Evolutionary conservation across 2,113 vertebrate species (phyloP).

Genomic region (Leptobrachium leishanense): DNA sequence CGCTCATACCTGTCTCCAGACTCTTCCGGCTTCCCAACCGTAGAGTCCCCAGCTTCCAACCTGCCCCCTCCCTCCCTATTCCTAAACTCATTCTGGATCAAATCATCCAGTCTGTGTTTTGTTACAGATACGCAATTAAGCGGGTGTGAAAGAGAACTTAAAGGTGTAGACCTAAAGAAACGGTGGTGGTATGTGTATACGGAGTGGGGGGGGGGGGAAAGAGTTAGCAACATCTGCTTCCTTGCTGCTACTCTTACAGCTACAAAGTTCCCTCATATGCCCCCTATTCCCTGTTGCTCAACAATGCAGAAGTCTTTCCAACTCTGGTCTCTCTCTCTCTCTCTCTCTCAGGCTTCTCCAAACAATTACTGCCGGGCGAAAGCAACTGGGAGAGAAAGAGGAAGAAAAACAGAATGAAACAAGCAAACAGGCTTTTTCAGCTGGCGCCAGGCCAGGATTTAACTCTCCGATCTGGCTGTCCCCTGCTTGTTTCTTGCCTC

Average conservation of each 20-base stretch:
- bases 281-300: constrained; percentile 49
- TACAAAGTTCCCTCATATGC: constrained; percentile 46
- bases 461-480: constrained; percentile 35
- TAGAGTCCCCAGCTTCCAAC: background rate
- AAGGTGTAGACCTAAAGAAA: constrained; percentile 29
- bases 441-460: constrained; percentile 25
- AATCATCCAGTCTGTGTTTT: constrained; percentile 37
- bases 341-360: constrained; percentile 42
- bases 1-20: background rate
- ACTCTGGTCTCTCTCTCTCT: constrained; percentile 40
- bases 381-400: constrained; percentile 48
- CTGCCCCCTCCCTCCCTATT: background rate
- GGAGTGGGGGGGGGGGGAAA: background rate
- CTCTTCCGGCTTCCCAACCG: background rate
- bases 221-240: constrained; percentile 43
- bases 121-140: constrained; percentile 26
- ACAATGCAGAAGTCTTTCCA: constrained; percentile 49
- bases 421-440: constrained; percentile 46
- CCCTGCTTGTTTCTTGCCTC: constrained; percentile 36
- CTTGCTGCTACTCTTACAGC: constrained; percentile 35
- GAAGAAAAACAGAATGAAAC: constrained; percentile 46
- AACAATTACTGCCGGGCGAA: constrained; percentile 48
- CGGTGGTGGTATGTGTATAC: too few species aligned
- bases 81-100: constrained; percentile 23
- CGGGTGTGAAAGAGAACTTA: background rate